Evolutionary conservation across 1,140 invertebrate species (phyloP).

Genomic region (Zaprionus gabonicus): DNA sequence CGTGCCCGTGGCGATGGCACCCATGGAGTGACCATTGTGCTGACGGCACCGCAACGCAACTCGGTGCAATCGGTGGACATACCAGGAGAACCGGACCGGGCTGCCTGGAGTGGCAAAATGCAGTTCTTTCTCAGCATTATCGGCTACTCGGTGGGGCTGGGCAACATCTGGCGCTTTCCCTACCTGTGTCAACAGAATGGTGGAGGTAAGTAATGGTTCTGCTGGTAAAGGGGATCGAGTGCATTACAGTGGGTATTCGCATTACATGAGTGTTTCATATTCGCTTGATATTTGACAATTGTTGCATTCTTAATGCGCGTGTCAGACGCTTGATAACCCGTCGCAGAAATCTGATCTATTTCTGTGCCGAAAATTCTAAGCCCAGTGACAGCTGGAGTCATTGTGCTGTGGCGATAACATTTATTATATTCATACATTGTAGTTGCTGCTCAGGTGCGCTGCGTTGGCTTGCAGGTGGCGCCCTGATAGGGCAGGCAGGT

Average conservation of each 20-base stretch:
- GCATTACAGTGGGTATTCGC: not conserved
- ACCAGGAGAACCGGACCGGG: constrained; percentile 86
- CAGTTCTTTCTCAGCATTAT: constrained; percentile 96
- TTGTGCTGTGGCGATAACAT: constrained; percentile 43
- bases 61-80: constrained; percentile 85
- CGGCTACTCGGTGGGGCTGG: constrained; percentile 95
- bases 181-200: constrained; percentile 97
- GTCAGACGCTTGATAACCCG: constrained; percentile 1
- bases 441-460: constrained; percentile 4
- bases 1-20: constrained; percentile 86
- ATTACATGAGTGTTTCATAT: not conserved
- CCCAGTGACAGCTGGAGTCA: constrained; percentile 7
- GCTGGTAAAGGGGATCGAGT: too few species aligned
- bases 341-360: not conserved
- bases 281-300: not conserved
- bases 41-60: constrained; percentile 85
- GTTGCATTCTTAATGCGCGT: constrained; percentile 5
- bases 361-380: constrained; percentile 16
- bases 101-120: constrained; percentile 93
- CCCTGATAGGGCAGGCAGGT: not conserved
- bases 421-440: constrained; percentile 36
- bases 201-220: constrained; percentile 89
- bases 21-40: constrained; percentile 88
- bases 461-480: not conserved
- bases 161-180: constrained; percentile 98